Base-by-base conservation (phyloP, 2,888 invertebrate species). In the Mythimna albipuncta region DNA sequence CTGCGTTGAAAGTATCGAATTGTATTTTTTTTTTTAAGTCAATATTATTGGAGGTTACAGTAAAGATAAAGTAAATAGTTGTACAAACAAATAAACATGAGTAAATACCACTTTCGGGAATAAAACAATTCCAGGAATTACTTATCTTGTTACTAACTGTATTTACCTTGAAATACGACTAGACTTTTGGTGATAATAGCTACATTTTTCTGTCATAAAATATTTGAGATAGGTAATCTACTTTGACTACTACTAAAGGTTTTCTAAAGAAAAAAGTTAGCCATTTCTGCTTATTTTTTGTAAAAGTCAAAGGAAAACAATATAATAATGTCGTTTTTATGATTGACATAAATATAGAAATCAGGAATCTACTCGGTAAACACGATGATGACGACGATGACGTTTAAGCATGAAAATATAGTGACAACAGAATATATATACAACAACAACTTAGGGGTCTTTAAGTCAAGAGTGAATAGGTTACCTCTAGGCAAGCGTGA, bases 71-170 rank as follows among this genome's bases (percentile, higher is more conserved):
- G 58, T 44, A 44, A 73, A 73, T 16, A 16, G 52, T 44, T 47
- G 16, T 35, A 47, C 7, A n/a, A 19, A 59, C 44, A 35, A 35
- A 59, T 59, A 54, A 74, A 74, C 44, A 59, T 13, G 65, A 54
- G 59, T 52, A 61, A 21, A n/a, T 26, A 38, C 13, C 21, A 47
- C 59, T 44, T 38, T 47, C 19, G 35, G 26, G 26, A 47, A 9
- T 2, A 16, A 16, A 9, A 35, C 26, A 26, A 61, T 66, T 66
- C 47, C 4, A 61, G 19, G 47, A 63, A 72, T 64, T 58, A 66
- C 38, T 66, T 61, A 21, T 21, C 19, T 66, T 47, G 38, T 52
- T 38, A 47, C 38, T 32, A 19, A 10, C 59, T 54, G 11, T 55
- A 21, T 59, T 59, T 54, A 74, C 16, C 35, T 65, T 47, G 44